phyloP scores from a whole-genome alignment of 2,113 vertebrate species.

The Garra rufa region DNA sequence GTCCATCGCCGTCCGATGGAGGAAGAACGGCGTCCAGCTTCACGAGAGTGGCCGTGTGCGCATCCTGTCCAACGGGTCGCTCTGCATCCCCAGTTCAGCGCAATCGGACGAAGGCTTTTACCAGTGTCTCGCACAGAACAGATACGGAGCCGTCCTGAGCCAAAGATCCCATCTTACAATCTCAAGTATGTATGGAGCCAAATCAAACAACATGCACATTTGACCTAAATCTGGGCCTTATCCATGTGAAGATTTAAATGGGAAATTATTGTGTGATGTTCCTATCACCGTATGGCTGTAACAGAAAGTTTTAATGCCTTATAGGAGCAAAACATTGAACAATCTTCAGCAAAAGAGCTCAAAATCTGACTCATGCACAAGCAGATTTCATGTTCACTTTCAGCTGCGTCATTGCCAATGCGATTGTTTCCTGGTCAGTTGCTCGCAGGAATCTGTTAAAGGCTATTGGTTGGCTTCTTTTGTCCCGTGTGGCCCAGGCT shows the following conservation, averaged over 20 bases:
- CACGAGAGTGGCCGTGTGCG: slow-evolving; percentile 82
- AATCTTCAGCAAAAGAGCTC: not conserved
- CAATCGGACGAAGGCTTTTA: slow-evolving; percentile 91
- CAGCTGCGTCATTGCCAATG: slow-evolving; percentile 60
- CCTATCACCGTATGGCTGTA: not conserved
- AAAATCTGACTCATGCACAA: not conserved
- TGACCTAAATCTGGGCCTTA: not conserved
- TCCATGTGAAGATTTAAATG: not conserved
- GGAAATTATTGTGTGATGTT: not conserved
- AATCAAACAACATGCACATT: too few relatives aligned
- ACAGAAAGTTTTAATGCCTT: not conserved
- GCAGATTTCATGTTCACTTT: slow-evolving; percentile 4
- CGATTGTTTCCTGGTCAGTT: slow-evolving; percentile 72
- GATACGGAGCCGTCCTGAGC: slow-evolving; percentile 93
- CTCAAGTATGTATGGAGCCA: slow-evolving; percentile 85
- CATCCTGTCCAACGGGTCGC: slow-evolving; percentile 86
- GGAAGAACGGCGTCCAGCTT: slow-evolving; percentile 87
- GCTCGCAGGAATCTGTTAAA: slow-evolving; percentile 81
- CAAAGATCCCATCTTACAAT: slow-evolving; percentile 91
- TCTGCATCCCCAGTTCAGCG: slow-evolving; percentile 84
- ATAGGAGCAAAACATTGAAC: not conserved
- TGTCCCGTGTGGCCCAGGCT: slow-evolving; percentile 80
- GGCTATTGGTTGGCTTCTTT: slow-evolving; percentile 77
- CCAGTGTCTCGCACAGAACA: slow-evolving; percentile 93
- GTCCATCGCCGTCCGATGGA: slow-evolving; percentile 88